These are phyloP conservation scores for Sweltsa coloradensis DNA, from an alignment of 1,140 invertebrate species.

Conservation along the genomic window DNA sequence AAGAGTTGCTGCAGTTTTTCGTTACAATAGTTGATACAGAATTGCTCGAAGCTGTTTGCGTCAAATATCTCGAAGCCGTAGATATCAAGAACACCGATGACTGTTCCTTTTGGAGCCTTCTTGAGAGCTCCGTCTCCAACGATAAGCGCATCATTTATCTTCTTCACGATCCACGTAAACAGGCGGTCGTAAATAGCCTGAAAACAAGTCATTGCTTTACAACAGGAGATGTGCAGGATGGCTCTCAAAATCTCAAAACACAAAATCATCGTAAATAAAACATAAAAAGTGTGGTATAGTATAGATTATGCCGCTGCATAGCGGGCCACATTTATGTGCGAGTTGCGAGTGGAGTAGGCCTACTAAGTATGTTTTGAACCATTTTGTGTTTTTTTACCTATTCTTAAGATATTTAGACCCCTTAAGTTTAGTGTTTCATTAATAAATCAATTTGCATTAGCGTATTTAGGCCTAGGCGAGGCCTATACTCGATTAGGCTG, in stretches of 20 bases:
- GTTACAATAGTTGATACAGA: conserved; percentile 96
- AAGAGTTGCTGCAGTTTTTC: conserved; percentile 94
- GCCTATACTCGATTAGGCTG: no score
- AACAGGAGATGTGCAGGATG: conserved; percentile 4
- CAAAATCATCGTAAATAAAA: no score
- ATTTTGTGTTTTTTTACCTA: no score
- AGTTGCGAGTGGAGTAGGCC: no score
- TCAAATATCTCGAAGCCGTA: conserved; percentile 98
- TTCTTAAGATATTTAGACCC: no score
- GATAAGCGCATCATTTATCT: conserved; percentile 78
- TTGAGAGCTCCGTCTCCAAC: conserved; percentile 35
- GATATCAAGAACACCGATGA: conserved; percentile 92
- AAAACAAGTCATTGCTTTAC: conserved; percentile 22
- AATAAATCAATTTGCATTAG: no score
- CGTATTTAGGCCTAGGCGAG: no score
- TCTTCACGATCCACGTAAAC: conserved; percentile 83
- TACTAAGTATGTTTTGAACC: no score
- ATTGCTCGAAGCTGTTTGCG: conserved; percentile 88
- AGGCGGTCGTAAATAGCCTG: conserved; percentile 81
- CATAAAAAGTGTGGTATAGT: no score
- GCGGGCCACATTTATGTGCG: no score
- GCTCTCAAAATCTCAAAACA: conserved; percentile 8
- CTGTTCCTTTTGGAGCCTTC: conserved; percentile 57
- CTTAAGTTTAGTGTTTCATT: no score
- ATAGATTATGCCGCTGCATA: no score